Evolutionary conservation across 2,888 invertebrate genomes (phyloP), one percentile per base, ranked within the genome.

Genomic region (Pherbina coryleti): DNA sequence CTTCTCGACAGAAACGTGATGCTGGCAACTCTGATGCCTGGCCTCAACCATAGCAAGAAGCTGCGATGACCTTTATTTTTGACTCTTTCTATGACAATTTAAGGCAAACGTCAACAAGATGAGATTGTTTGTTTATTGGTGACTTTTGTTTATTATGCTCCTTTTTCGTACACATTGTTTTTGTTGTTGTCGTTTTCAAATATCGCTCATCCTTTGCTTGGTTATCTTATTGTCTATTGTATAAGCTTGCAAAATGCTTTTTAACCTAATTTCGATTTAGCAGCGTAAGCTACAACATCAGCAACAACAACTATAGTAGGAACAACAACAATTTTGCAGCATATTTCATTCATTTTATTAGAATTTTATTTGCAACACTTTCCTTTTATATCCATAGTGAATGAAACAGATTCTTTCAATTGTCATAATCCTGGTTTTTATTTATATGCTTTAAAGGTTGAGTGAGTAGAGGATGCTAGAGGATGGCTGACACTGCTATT

Each of bases 311-410:
- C 44, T 11, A 37, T 1, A 37, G 5, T 31, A 31, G 5, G 3
- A 37, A 37, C 1, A 25, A 69, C 69, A 69, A 28, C 51, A 51
- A 69, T 69, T 69, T 69, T 51, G 49, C 51, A 69, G 17, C 17
- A 14, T 25, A 69, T 69, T 19, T 49, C 44, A 11, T 64, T 69
- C 22, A 22, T 67, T 44, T 49, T 69, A 25, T 69, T 69, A 22
- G 19, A 44, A 25, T 69, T 22, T 69, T 69, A 51, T 69, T 64
- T 64, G 64, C 7, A 14, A 4, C 64, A 31, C 64, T 64, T 31
- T 25, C 37, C 25, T 74, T 75, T 67, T 62, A 72, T 78, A 37
- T n/a, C n/a, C n/a, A n/a, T 57, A 22, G 28, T 69, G 57, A 37
- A 70, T 57, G 31, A 53, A 69, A 51, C 74, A 57, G 53, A 28